Percentiles rank a stretch among this genome's conserved stretches.
Conservation (phyloP, 2,113 vertebrate species). For the Craseonycteris thonglongyai region DNA sequence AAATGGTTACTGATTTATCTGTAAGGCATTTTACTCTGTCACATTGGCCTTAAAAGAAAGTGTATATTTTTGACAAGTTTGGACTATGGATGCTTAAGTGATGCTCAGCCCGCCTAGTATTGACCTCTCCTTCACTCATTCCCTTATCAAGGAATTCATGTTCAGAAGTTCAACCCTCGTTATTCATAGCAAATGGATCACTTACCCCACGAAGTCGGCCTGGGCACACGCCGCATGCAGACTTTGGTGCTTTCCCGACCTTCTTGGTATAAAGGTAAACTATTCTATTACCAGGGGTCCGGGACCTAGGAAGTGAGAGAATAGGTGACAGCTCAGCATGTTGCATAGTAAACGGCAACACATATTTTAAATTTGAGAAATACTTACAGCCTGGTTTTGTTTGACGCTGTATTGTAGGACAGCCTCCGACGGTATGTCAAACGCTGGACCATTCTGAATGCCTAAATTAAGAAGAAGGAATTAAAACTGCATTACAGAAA, state of each 20-base stretch:
- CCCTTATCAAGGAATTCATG: not conserved
- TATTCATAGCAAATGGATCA: slow-evolving; percentile 8
- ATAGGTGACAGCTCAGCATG: fast-evolving
- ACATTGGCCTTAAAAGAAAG: not conserved
- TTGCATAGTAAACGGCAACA: not conserved
- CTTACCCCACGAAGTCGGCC: slow-evolving; percentile 97
- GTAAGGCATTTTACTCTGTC: not conserved
- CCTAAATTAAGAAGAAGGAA: slow-evolving; percentile 58
- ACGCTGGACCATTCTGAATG: slow-evolving; percentile 93
- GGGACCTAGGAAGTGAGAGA: slow-evolving; percentile 82
- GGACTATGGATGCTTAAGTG: not conserved
- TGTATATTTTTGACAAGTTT: not conserved
- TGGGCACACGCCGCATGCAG: slow-evolving; percentile 95
- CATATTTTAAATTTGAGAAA: not conserved
- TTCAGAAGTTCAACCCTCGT: not conserved
- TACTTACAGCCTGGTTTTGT: slow-evolving; percentile 98
- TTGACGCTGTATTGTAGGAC: slow-evolving; percentile 99
- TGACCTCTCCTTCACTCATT: not conserved
- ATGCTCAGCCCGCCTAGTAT: not conserved
- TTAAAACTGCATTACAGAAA: not conserved
- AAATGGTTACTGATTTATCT: not conserved
- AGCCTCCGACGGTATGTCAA: slow-evolving; percentile 98
- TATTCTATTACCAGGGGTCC: slow-evolving; percentile 96
- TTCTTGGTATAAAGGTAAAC: slow-evolving; percentile 99
- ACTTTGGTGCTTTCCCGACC: slow-evolving; percentile 97